Conservation (phyloP, 1,140 invertebrate species). For the Contarinia nasturtii region DNA sequence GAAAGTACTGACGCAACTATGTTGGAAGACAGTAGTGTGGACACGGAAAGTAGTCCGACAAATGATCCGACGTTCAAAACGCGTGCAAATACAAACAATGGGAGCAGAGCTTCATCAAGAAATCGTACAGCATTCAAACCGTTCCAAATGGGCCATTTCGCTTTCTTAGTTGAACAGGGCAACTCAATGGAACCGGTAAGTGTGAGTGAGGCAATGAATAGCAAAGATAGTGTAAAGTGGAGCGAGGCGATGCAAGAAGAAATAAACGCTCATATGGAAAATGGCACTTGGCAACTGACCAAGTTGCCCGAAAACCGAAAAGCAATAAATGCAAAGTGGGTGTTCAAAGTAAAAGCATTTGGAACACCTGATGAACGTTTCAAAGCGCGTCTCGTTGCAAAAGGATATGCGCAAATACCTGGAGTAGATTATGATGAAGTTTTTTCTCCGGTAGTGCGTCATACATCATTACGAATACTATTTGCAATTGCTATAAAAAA, state of each 20-base stretch:
- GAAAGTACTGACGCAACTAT: not conserved
- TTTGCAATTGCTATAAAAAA: slow-evolving; percentile 16
- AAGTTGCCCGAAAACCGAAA: slow-evolving; percentile 5
- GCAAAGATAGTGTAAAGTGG: slow-evolving; percentile 3
- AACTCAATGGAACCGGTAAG: not conserved
- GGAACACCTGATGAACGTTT: slow-evolving; percentile 6
- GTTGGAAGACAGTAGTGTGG: too few relatives aligned
- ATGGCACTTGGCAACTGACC: slow-evolving; percentile 6
- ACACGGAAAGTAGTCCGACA: too few relatives aligned
- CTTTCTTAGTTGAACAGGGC: not conserved
- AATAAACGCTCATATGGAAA: slow-evolving; percentile 4
- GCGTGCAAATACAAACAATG: not conserved
- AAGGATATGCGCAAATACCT: slow-evolving; percentile 8
- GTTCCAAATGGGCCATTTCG: not conserved
- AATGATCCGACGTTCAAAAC: too few relatives aligned
- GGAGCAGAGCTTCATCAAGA: too few relatives aligned
- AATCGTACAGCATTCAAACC: too few relatives aligned
- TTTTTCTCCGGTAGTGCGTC: slow-evolving; percentile 10
- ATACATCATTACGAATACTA: slow-evolving; percentile 10
- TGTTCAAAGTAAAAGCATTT: slow-evolving; percentile 10
- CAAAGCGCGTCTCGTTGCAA: slow-evolving; percentile 15
- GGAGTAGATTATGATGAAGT: slow-evolving; percentile 8
- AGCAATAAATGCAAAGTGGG: slow-evolving; percentile 7
- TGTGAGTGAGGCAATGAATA: slow-evolving; percentile 3
- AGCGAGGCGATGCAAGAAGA: slow-evolving; percentile 6